phyloP scores from a whole-genome alignment of 2,113 vertebrate genomes.

The Speoplatyrhinus poulsoni region DNA sequence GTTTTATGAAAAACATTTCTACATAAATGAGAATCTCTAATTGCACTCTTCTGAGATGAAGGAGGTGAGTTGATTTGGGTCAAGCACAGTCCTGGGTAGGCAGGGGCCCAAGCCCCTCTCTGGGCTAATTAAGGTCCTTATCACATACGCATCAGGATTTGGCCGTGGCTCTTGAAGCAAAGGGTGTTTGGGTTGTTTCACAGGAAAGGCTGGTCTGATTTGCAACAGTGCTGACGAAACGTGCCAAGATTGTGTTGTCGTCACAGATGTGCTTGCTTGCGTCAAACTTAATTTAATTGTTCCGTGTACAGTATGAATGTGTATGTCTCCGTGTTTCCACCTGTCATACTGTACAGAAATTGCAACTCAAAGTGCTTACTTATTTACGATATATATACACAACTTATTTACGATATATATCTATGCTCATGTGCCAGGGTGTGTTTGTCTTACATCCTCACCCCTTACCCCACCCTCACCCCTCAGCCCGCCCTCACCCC shows the following conservation, averaged over 20 bases:
- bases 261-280: slow-evolving; percentile 2
- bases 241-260: slow-evolving; percentile 15
- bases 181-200: slow-evolving; percentile 30
- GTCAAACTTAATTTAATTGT: slow-evolving; percentile 9
- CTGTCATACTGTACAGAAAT: no score
- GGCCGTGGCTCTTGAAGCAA: slow-evolving; percentile 17
- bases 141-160: slow-evolving; percentile 41
- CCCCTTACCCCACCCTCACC: slow-evolving; percentile 28
- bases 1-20: no score
- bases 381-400: no score
- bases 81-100: slow-evolving; percentile 27
- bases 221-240: slow-evolving; percentile 17
- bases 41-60: no score
- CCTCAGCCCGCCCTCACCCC: slow-evolving; percentile 45
- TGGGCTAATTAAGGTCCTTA: slow-evolving; percentile 53
- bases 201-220: slow-evolving; percentile 34
- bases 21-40: no score
- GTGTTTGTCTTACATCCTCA: no score
- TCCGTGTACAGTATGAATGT: neutral
- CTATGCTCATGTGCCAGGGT: no score
- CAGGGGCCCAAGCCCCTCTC: slow-evolving; percentile 41
- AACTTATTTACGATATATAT: no score
- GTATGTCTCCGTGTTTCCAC: neutral
- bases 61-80: slow-evolving; percentile 26
- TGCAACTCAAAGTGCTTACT: no score